Base-by-base conservation (phyloP, 1,140 invertebrate species). In the Drepana arcuata region DNA sequence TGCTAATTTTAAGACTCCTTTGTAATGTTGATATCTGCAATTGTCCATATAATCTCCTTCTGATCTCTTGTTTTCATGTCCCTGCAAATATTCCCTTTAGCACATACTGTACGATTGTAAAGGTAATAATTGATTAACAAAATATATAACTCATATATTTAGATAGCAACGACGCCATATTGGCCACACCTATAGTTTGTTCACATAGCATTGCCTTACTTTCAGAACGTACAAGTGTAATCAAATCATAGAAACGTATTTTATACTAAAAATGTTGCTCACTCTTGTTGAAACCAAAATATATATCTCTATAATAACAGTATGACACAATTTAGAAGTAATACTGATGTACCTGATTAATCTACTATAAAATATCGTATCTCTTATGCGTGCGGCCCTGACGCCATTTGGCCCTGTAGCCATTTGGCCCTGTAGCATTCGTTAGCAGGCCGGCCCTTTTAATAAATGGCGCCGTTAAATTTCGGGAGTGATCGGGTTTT, bases 1-100 rank as follows among this genome's bases (percentile, higher is more conserved):
- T 57, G 52, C 50, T 60, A 58, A 50, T 50, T 50, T 49, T 45
- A 49, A 49, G 38, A 49, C 34, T 40, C 41, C 31, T 27, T 45
- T 46, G 39, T 54, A 47, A 44, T 48, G 36, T 48, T 40, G 25
- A 29, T 35, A 55, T 46, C 28, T 10, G 47, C n/a, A 50, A 41
- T 43, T 44, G 42, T 49, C 38, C 38, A 46, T 57, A 47, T 58
- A 55, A 58, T 53, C 42, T 54, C 59, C 32, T 41, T 51, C 46
- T 45, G 56, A 64, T 57, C 53, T 64, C 56, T 60, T 51, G 40
- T 40, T 62, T 64, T 48, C 34, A 25, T 46, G 39, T 39, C 32
- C 30, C 28, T 32, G 25, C 35, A 39, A 31, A 46, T 34, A 41
- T 32, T 40, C 33, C 48, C 34, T 50, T 34, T 41, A 48, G 46